A percentile compares a stretch with the other conserved stretches of the same genome.
Conservation (phyloP, 1,140 invertebrate species). For the Sycophaga agraensis region DNA sequence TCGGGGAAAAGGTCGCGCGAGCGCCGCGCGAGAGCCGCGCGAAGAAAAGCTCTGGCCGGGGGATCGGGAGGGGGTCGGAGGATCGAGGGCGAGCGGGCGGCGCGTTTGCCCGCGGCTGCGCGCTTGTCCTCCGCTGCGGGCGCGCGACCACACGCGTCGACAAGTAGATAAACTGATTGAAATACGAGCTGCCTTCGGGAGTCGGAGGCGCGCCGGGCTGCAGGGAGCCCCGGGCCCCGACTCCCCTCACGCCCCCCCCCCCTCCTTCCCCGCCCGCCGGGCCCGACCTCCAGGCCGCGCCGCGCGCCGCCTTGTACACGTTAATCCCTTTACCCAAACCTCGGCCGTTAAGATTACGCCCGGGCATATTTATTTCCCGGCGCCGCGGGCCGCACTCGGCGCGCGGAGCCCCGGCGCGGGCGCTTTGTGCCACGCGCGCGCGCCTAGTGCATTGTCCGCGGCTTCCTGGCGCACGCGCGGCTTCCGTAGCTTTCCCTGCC, state of each 20-base stretch:
- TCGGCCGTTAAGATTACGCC: slow-evolving; percentile 28
- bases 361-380: too few species aligned
- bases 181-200: slow-evolving; percentile 51
- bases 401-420: too few species aligned
- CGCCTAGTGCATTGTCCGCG: too few species aligned
- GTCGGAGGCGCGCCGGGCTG: too few species aligned
- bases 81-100: slow-evolving; percentile 7
- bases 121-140: slow-evolving; percentile 13
- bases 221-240: too few species aligned
- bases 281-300: not conserved
- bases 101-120: slow-evolving; percentile 18
- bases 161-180: slow-evolving; percentile 59
- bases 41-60: too few species aligned
- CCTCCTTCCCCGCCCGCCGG: not conserved
- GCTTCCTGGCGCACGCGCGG: too few species aligned
- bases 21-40: slow-evolving; percentile 20
- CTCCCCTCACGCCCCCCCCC: too few species aligned
- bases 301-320: slow-evolving; percentile 17
- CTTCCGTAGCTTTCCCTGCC: too few species aligned
- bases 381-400: too few species aligned
- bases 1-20: not conserved
- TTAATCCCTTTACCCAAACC: slow-evolving; percentile 31
- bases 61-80: too few species aligned
- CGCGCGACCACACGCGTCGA: slow-evolving; percentile 55
- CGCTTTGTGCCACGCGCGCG: too few species aligned